A percentile compares a stretch with the other conserved stretches of the same genome.
These are phyloP conservation scores for Drosophila lowei DNA, from an alignment of 1,140 invertebrate species.

Conservation along the genomic window DNA sequence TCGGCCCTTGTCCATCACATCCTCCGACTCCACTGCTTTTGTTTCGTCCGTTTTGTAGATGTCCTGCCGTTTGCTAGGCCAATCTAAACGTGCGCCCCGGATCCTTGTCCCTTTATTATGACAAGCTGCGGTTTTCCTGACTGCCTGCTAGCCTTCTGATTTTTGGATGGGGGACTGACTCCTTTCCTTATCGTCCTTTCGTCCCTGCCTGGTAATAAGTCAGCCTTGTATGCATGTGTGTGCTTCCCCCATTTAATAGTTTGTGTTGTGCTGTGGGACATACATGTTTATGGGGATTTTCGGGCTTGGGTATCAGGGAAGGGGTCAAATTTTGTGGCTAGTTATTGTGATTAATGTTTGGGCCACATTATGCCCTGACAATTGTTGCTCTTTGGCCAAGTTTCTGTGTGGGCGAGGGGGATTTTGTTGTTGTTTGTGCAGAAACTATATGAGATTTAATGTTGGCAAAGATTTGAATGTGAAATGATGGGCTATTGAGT, in stretches of 20 bases:
- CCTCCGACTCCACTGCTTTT: not conserved
- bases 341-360: conserved; percentile 68
- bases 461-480: too few relatives aligned
- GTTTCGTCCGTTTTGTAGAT: conserved; percentile 46
- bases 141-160: conserved; percentile 7
- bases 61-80: conserved; percentile 59
- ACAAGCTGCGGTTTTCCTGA: conserved; percentile 71
- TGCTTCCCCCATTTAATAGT: conserved; percentile 73
- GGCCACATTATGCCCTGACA: conserved; percentile 43
- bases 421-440: conserved; percentile 1
- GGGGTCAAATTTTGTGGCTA: conserved; percentile 10
- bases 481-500: too few relatives aligned
- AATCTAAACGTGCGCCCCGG: conserved; percentile 57
- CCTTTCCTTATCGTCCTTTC: conserved; percentile 47
- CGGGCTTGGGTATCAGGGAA: not conserved
- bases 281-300: conserved; percentile 60
- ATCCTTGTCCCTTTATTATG: conserved; percentile 67
- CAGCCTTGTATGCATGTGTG: conserved; percentile 35
- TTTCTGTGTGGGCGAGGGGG: not conserved
- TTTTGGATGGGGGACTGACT: conserved; percentile 7
- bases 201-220: conserved; percentile 44
- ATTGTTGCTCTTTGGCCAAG: conserved; percentile 58
- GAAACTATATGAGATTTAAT: conserved; percentile 1
- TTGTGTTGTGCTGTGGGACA: conserved; percentile 57
- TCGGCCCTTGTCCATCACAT: conserved; percentile 62